These are phyloP conservation scores for Scopus umbretta DNA, from an alignment of 2,113 vertebrate species.

Conservation along the genomic window DNA sequence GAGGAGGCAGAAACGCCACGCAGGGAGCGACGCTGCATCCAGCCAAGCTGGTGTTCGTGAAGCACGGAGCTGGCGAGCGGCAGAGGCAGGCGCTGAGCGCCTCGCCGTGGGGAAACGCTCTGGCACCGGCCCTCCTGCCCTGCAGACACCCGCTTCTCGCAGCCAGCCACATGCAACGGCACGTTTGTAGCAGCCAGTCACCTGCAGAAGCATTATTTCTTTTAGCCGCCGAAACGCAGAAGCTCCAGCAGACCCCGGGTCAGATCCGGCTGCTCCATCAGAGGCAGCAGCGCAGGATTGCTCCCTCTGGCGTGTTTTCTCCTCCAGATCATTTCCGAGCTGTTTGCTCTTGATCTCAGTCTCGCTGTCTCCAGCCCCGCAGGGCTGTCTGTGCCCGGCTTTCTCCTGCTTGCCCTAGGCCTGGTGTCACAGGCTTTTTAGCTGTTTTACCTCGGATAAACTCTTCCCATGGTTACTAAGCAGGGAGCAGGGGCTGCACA, in stretches of 20 bases:
- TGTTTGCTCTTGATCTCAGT: neutral
- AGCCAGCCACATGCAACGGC: neutral
- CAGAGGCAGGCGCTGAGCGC: neutral
- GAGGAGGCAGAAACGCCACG: fast-evolving
- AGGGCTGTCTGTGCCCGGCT: neutral
- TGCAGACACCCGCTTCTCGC: neutral
- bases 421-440: neutral
- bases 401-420: neutral
- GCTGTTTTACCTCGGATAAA: neutral
- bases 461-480: neutral
- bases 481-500: neutral
- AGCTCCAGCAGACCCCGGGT: neutral
- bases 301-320: neutral
- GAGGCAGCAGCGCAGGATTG: neutral
- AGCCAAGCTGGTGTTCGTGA: fast-evolving
- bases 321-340: neutral
- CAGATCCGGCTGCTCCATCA: neutral
- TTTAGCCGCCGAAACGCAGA: fast-evolving
- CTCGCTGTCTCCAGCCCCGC: neutral
- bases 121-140: neutral
- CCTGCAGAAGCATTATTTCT: neutral
- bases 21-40: neutral
- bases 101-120: neutral
- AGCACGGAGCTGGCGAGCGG: neutral
- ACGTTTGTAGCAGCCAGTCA: neutral